Base-by-base conservation (phyloP, 2,888 invertebrate species). In the Agapetus fuscipes region DNA sequence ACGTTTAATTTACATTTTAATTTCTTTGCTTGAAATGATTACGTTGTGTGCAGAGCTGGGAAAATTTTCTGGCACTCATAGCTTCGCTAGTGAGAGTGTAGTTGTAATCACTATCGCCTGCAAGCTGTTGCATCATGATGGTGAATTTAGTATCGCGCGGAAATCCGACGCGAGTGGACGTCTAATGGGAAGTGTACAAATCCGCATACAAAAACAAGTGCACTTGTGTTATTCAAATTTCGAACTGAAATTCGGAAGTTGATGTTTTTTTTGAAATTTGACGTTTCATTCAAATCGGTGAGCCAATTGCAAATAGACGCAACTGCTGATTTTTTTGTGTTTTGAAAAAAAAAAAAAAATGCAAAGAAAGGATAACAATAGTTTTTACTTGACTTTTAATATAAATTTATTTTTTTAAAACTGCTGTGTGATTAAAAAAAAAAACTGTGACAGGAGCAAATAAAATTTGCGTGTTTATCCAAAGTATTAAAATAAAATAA, bases 81-180 rank as follows among this genome's bases (percentile, higher is more conserved):
- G 5, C 9, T 20, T 20, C 20, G 9, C 20, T 20, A 6, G 20
- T 20, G 20, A 6, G 4, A 9, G 20, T 20, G 20, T n/a, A 20
- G 20, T 9, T 9, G 5, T 20, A 9, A 6, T 4, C 9, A 4
- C 20, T 20, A 20, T 9, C 4, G 5, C 9, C 20, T 20, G 20
- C 20, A 20, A 4, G 4, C 17, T 25, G 43, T 43, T 43, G 43
- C 43, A 43, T 43, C 43, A 43, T 30, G 43, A 15, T 30, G 30
- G 1, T 2, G 28, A 20, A 31, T 38, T 39, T 34, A 45, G 45
- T 45, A 9, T 31, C 24, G 40, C 45, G 41, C 34, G 26, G 45
- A 33, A 28, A 26, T 37, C 20, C 41, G 41, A 17, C 36, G 39
- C 36, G 41, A 15, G 11, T 34, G 34, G 41, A 32, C 40, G 40